phyloP scores from a whole-genome alignment of 1,140 invertebrate species.

The Sitobion miscanthi region DNA sequence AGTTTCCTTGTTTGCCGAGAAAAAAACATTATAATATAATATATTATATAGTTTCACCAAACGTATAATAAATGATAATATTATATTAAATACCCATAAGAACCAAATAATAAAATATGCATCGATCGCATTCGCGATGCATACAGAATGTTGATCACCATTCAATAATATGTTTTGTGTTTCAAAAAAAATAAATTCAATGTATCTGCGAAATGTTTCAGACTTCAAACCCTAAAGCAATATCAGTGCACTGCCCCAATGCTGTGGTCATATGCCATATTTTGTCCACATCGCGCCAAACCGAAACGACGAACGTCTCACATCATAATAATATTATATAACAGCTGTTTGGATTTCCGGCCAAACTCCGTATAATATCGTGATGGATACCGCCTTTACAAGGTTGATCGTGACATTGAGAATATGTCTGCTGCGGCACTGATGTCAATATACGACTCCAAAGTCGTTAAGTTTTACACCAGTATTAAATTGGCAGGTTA shows the following conservation, averaged over 20 bases:
- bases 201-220: background rate
- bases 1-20: too few relatives aligned
- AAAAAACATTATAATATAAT: background rate
- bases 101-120: background rate
- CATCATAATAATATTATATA: background rate
- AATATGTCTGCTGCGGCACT: background rate
- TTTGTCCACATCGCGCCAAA: background rate
- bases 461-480: background rate
- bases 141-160: background rate
- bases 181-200: background rate
- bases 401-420: background rate
- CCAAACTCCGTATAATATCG: background rate
- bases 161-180: background rate
- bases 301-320: background rate
- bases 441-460: background rate
- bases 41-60: background rate
- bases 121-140: background rate
- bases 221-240: background rate
- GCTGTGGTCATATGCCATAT: background rate
- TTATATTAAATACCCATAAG: background rate
- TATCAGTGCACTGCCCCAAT: background rate
- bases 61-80: background rate
- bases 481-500: background rate
- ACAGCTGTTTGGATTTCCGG: background rate
- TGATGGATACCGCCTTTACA: background rate